Evolutionary conservation across 2,797 vertebrate species (phyloP), one percentile per base, ranked within the genome.

Genomic region (Acrossocheilus fasciatus): DNA sequence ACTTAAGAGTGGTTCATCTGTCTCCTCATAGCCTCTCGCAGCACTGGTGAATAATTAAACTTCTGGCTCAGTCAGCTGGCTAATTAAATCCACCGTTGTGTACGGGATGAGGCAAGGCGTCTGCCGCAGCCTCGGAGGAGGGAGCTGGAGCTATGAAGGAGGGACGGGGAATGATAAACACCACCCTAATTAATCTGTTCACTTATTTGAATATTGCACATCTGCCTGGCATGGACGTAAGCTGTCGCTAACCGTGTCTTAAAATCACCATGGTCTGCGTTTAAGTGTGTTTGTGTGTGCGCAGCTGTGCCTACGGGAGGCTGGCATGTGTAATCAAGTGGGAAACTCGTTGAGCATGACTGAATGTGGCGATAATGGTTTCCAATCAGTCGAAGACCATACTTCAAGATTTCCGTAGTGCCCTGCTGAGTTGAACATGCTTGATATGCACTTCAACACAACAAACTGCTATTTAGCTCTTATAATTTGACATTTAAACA

Each of bases 61-160:
- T 85, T 87, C 90, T 90, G 86, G 87, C 91, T 91, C 92, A 92
- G 91, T 91, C 89, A 91, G 89, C 90, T 90, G 91, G 91, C 91
- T 94, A 94, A 95, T 94, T 95, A 92, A 94, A 95, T 95, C 93
- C 93, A 77, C 87, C 36, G 36, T 79, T 87, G 84, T 89, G 59
- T 83, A 88, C 81, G 78, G 83, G 86, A 85, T 79, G 69, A 74
- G 81, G 81, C 26, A 54, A 75, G 82, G 69, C 45, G 87, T 86
- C 87, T 88, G 86, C 59, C 69, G 74, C 39, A 86, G 81, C 23
- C 45, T 70, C 77, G 36, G 47, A 83, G 82, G 86, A 84, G 76
- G 80, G 52, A 87, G 70, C 76, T 80, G 43, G 36, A 82, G 72
- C 62, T 83, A 62, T 45, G 50, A 54, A 47, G 75, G 36, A 66